These are phyloP conservation scores for Arizona elegans DNA, from an alignment of 2,113 vertebrate genomes.

Conservation along the genomic window DNA sequence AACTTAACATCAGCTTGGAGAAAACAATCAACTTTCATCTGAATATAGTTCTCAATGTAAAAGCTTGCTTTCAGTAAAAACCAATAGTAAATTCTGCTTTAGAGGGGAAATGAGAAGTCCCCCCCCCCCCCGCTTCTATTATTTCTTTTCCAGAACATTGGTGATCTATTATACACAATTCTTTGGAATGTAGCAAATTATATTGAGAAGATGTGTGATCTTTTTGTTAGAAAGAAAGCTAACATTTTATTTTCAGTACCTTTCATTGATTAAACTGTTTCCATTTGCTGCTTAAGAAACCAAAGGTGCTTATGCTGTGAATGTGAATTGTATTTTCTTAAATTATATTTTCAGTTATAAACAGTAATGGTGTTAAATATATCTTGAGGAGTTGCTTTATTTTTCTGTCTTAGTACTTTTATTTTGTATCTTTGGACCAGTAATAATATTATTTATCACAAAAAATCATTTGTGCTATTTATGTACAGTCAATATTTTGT, in stretches of 20 bases:
- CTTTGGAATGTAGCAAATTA: slow-evolving; percentile 55
- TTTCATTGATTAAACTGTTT: slow-evolving; percentile 67
- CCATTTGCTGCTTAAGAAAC: slow-evolving; percentile 73
- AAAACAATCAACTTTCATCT: neutral
- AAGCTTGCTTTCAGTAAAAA: slow-evolving; percentile 58
- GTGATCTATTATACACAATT: slow-evolving; percentile 53
- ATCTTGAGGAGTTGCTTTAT: slow-evolving; percentile 59
- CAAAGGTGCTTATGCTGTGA: slow-evolving; percentile 76
- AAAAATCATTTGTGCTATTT: slow-evolving; percentile 53
- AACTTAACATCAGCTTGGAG: neutral
- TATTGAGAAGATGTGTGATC: slow-evolving; percentile 63
- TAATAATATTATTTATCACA: slow-evolving; percentile 52
- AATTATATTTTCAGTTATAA: slow-evolving; percentile 59
- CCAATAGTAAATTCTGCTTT: slow-evolving; percentile 61
- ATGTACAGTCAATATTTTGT: slow-evolving; percentile 47
- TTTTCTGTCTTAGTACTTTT: slow-evolving; percentile 59
- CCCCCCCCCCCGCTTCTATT: slow-evolving; percentile 38
- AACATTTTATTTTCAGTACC: slow-evolving; percentile 63
- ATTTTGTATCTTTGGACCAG: slow-evolving; percentile 69
- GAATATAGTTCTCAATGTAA: slow-evolving; percentile 58
- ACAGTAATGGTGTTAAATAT: slow-evolving; percentile 48
- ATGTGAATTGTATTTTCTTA: slow-evolving; percentile 72
- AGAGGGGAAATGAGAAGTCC: slow-evolving; percentile 48
- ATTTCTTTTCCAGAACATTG: slow-evolving; percentile 58
- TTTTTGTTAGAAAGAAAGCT: slow-evolving; percentile 50